phyloP scores from a whole-genome alignment of 2,797 vertebrate species.

The Lagothrix lagotricha region DNA sequence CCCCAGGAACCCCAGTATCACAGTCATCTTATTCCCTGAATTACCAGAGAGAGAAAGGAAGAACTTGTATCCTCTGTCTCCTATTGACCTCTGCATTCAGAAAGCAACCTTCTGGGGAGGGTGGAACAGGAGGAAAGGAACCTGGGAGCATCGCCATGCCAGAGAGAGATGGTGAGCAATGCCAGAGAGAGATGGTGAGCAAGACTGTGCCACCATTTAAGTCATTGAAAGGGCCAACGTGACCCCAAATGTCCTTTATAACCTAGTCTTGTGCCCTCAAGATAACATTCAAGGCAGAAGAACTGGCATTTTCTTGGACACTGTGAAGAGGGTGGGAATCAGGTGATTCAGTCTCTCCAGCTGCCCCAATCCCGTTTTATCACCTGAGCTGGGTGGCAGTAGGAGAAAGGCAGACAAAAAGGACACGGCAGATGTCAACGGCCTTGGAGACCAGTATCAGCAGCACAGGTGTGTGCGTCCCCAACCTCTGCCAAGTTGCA shows the following conservation, averaged over 20 bases:
- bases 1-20: background rate
- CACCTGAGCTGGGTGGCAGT: background rate
- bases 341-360: background rate
- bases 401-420: background rate
- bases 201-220: accelerated
- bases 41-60: background rate
- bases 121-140: background rate
- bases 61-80: background rate
- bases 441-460: background rate
- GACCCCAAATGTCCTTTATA: background rate
- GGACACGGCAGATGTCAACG: background rate
- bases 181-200: background rate
- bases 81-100: background rate
- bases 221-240: background rate
- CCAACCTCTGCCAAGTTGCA: background rate
- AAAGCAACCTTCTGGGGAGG: background rate
- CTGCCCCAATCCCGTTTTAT: background rate
- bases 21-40: background rate
- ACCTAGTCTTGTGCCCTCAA: background rate
- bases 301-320: slow-evolving; percentile 15
- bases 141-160: background rate
- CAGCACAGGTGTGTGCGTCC: background rate
- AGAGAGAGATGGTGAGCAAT: background rate
- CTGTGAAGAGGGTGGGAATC: background rate
- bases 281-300: background rate